Base-by-base conservation (phyloP, 2,113 vertebrate genomes). In the Naja naja region DNA sequence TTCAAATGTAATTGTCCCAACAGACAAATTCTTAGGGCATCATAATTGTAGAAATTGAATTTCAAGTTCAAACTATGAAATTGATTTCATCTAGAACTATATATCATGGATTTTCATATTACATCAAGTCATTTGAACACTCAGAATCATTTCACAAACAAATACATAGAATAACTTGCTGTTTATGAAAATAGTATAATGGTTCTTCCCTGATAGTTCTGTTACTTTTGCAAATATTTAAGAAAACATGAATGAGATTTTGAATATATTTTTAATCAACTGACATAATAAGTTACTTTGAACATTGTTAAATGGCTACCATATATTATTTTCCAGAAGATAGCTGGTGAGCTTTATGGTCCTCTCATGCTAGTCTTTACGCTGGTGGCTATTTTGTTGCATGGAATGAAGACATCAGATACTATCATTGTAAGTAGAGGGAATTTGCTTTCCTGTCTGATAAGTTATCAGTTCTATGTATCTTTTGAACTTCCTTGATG, bases 301-400 rank as follows among this genome's bases (percentile, higher is more conserved):
- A 89, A 25, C 30, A 90, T 89, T 94, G 89, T 96, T 58, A 39
- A 95, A 94, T 49, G 43, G 47, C 49, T 60, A 22, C 12, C 34
- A 81, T 43, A 5, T 96, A 5, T 93, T 14, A 94, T 18, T 88
- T 93, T 92, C 90, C 92, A 99, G 99, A 99, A 99, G 97, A 98
- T 99, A 1, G 99, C 99, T 16, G 99, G 99, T 0, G 99, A 99
- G 95, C 98, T 99, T 90, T 99, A 99, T 0, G 99, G 99, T 22
- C 99, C 99, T 3, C 98, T 99, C 96, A 99, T 99, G 99, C 97
- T 99, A 94, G 99, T 99, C 94, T 99, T 99, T 97, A 99, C 99
- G 0, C 96, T 99, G 97, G 99, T 99, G 87, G 99, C 99, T 60
- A 99, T 99, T 90, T 98, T 99, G 87, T 97, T 99, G 91, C 99